Evolutionary conservation across 2,888 invertebrate genomes (phyloP).

Genomic region (Dryocosmus kuriphilus): DNA sequence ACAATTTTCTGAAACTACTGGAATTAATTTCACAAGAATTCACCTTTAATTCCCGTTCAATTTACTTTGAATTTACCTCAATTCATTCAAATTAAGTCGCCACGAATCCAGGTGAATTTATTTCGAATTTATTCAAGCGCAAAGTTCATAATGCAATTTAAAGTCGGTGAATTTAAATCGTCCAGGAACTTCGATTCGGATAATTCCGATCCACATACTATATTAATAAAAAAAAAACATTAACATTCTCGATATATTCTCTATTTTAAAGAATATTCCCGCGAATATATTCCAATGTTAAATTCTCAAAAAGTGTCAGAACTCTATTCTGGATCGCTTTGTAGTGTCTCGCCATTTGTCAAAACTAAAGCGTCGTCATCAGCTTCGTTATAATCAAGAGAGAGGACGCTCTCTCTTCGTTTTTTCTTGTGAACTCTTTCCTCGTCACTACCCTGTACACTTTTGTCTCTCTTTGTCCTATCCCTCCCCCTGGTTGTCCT

Average conservation of each 20-base stretch:
- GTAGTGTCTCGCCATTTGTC: conserved; percentile 82
- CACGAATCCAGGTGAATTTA: too few relatives aligned
- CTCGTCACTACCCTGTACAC: conserved; percentile 78
- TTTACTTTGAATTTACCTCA: too few relatives aligned
- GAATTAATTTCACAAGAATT: too few relatives aligned
- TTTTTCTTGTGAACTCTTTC: conserved; percentile 83
- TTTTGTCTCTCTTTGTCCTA: conserved; percentile 78
- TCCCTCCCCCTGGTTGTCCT: conserved; percentile 74
- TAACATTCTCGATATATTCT: conserved; percentile 30
- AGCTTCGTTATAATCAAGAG: conserved; percentile 85
- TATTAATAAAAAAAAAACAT: conserved; percentile 41
- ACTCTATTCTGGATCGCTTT: conserved; percentile 74
- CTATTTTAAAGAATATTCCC: conserved; percentile 47
- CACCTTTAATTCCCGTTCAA: too few relatives aligned
- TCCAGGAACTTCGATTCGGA: too few relatives aligned
- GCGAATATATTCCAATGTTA: conserved; percentile 40
- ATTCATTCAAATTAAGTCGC: too few relatives aligned
- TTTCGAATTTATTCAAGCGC: too few relatives aligned
- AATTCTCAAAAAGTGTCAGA: conserved; percentile 21
- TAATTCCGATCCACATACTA: too few relatives aligned
- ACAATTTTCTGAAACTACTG: too few relatives aligned
- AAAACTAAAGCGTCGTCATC: conserved; percentile 86
- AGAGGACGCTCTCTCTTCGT: conserved; percentile 85
- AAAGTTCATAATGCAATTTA: too few relatives aligned
- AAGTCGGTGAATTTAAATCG: too few relatives aligned